phyloP scores from a whole-genome alignment of 2,888 invertebrate species.

The Dusona sp. region DNA sequence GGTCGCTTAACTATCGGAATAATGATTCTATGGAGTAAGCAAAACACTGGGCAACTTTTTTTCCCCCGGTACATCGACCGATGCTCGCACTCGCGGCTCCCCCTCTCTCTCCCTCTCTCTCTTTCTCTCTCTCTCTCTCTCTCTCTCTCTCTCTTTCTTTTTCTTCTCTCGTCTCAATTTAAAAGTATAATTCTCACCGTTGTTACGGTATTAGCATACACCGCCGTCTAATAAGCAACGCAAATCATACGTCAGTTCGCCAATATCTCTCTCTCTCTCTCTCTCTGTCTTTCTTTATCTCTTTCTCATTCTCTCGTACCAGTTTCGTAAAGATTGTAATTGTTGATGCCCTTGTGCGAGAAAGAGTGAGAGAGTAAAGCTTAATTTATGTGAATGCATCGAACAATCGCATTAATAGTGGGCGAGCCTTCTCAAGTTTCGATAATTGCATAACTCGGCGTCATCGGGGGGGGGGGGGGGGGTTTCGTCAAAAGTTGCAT shows the following conservation, averaged over 20 bases:
- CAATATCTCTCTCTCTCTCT: slow-evolving; percentile 27
- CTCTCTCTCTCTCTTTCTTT: neutral
- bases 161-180: slow-evolving; percentile 74
- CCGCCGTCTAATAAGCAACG: slow-evolving; percentile 81
- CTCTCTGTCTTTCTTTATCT: neutral
- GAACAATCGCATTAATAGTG: slow-evolving; percentile 25
- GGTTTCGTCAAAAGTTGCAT: neutral
- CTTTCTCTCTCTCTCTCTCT: slow-evolving; percentile 55
- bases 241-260: slow-evolving; percentile 75
- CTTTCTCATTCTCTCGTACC: neutral
- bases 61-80: neutral
- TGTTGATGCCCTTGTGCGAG: neutral
- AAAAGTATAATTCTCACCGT: slow-evolving; percentile 77
- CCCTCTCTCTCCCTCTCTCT: slow-evolving; percentile 1
- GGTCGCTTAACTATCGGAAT: neutral
- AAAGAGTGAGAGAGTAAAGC: neutral
- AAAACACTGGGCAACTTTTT: neutral
- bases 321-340: neutral
- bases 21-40: neutral
- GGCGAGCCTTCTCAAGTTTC: slow-evolving; percentile 57
- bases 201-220: slow-evolving; percentile 76
- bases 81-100: too few relatives aligned
- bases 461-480: too few relatives aligned
- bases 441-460: slow-evolving; percentile 69
- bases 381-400: neutral